phyloP scores from a whole-genome alignment of 2,888 invertebrate genomes.

The Drosophila meridiana region DNA sequence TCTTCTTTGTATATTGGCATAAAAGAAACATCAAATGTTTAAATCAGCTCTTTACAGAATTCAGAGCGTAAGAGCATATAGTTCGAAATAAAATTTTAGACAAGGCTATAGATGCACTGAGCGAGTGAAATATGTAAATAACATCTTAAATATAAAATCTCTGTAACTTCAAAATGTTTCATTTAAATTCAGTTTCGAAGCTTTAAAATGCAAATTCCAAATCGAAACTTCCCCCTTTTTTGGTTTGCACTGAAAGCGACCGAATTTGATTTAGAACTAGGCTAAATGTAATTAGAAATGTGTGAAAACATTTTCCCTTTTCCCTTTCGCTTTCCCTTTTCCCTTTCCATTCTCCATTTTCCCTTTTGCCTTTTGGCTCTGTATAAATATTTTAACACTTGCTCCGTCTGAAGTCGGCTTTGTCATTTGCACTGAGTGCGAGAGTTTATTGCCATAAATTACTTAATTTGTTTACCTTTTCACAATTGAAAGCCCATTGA shows the following conservation, averaged over 20 bases:
- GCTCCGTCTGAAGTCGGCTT: constrained; percentile 1
- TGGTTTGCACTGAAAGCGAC: background rate
- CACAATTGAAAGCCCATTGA: constrained; percentile 63
- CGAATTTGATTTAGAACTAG: constrained; percentile 14
- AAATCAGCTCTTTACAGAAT: no score
- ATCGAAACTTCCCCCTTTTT: background rate
- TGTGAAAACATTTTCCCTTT: background rate
- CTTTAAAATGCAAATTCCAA: background rate
- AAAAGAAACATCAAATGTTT: no score
- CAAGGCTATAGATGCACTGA: no score
- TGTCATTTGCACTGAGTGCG: constrained; percentile 23
- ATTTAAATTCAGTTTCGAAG: no score
- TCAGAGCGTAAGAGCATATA: no score
- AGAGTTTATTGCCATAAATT: constrained; percentile 62
- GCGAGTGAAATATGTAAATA: no score
- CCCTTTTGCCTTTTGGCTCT: background rate
- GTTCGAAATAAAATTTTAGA: no score
- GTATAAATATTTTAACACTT: background rate
- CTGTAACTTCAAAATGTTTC: no score
- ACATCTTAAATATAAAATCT: no score
- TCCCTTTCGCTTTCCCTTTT: background rate
- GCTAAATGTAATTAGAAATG: constrained; percentile 40
- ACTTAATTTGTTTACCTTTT: constrained; percentile 67
- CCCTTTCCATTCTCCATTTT: background rate
- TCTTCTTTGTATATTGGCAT: background rate